phyloP scores from a whole-genome alignment of 2,797 vertebrate species.

The Poecile montanus region DNA sequence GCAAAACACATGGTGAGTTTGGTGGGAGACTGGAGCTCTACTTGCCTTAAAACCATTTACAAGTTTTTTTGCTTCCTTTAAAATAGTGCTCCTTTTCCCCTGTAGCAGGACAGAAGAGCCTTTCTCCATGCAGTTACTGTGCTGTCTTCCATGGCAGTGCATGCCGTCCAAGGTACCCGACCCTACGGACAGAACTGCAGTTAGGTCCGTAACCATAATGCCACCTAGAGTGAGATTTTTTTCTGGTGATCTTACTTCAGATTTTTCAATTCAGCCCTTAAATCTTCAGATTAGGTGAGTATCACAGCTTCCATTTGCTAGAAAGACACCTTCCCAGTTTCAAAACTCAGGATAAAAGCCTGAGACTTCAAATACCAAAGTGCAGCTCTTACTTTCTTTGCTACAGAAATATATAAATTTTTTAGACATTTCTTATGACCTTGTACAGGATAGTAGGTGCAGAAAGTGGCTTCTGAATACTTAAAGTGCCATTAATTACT shows the following conservation, averaged over 20 bases:
- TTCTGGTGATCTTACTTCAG: not conserved
- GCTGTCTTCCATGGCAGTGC: not conserved
- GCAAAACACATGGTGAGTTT: fast-evolving
- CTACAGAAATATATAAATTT: not conserved
- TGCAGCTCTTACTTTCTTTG: not conserved
- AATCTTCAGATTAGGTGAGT: not conserved
- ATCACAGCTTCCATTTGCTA: not conserved
- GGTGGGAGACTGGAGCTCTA: not conserved
- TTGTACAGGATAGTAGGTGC: not conserved
- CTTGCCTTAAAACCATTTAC: not conserved
- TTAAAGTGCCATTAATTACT: not conserved
- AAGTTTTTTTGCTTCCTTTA: not conserved
- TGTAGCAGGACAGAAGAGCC: not conserved
- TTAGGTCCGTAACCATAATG: not conserved
- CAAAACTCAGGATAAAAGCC: not conserved
- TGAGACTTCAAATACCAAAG: not conserved
- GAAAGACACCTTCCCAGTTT: not conserved
- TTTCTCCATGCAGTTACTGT: not conserved
- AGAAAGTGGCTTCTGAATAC: not conserved
- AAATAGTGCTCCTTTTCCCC: not conserved
- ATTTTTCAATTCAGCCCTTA: not conserved
- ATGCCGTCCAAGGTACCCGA: not conserved
- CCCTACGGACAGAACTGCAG: not conserved
- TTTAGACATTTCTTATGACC: not conserved
- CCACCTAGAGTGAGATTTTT: not conserved